phyloP scores from a whole-genome alignment of 2,888 invertebrate genomes.

The Hermaeophaga mercurialis region DNA sequence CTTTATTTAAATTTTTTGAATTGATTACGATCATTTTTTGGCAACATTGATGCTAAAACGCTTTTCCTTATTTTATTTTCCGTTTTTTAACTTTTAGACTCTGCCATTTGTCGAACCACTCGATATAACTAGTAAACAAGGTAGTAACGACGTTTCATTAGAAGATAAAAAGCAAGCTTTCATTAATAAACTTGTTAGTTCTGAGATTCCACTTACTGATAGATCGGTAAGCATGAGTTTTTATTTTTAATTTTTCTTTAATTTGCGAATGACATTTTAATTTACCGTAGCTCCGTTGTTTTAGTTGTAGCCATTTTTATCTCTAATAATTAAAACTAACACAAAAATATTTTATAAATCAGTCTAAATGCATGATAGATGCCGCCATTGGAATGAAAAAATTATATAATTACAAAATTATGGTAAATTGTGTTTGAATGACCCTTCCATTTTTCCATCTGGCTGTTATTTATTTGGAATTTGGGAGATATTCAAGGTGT shows the following conservation, averaged over 20 bases:
- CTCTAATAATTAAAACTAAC: no score
- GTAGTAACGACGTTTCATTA: conserved; percentile 41
- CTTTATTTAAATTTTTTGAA: background rate
- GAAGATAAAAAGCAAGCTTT: conserved; percentile 51
- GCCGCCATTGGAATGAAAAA: no score
- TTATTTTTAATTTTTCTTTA: conserved; percentile 12
- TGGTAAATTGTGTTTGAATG: no score
- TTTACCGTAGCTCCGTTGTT: no score
- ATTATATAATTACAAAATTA: no score
- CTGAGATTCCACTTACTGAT: conserved; percentile 50
- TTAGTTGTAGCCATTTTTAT: no score
- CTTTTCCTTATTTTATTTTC: conserved; percentile 29
- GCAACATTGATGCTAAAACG: conserved; percentile 7
- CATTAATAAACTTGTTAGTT: conserved; percentile 49
- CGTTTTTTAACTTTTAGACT: conserved; percentile 46
- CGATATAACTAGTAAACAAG: conserved; percentile 51
- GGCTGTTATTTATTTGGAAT: no score
- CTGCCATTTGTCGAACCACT: conserved; percentile 51
- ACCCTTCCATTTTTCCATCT: no score
- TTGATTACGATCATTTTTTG: conserved; percentile 5
- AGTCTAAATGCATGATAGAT: no score
- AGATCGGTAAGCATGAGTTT: conserved; percentile 54
- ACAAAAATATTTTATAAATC: no score
- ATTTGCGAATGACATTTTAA: no score
- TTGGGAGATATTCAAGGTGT: no score